A percentile compares a stretch with the other conserved stretches of the same genome.
Conservation (phyloP, 2,888 invertebrate genomes). For the Siphonodentalium dalli region DNA sequence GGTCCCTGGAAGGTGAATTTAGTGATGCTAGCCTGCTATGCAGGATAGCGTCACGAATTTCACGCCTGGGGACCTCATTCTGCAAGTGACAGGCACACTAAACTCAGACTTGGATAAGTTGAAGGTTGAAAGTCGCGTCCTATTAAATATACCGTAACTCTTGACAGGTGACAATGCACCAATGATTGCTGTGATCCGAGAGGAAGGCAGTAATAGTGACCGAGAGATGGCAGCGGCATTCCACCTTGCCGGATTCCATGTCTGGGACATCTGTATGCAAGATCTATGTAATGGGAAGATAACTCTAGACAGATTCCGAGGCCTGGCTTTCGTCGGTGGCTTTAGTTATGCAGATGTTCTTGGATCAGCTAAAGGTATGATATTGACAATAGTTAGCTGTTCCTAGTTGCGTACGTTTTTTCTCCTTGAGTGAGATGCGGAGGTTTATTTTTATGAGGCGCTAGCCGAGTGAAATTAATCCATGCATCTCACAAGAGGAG, state of each 20-base stretch:
- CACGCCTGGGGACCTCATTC: no score
- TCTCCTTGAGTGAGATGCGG: no score
- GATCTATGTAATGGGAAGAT: constrained; percentile 79
- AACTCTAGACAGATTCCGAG: constrained; percentile 81
- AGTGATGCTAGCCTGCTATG: no score
- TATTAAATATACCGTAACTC: background rate
- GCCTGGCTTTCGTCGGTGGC: constrained; percentile 95
- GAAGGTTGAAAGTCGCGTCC: no score
- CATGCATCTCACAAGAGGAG: no score
- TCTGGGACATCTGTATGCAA: constrained; percentile 94
- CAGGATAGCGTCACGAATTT: no score
- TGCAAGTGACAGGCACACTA: no score
- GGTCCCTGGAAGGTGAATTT: no score
- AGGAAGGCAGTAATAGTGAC: constrained; percentile 97
- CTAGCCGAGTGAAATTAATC: no score
- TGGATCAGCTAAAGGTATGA: constrained; percentile 84
- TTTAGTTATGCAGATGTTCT: constrained; percentile 98
- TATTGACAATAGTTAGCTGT: background rate
- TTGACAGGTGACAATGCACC: constrained; percentile 52
- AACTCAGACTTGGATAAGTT: no score
- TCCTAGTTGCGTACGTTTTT: no score
- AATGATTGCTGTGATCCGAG: constrained; percentile 90
- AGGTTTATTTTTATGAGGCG: no score
- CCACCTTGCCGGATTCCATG: constrained; percentile 83
- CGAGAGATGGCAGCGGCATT: constrained; percentile 93